A percentile compares a stretch with the other conserved stretches of the same genome.
Conservation (phyloP, 2,113 vertebrate species). For the Gymnarchus niloticus region DNA sequence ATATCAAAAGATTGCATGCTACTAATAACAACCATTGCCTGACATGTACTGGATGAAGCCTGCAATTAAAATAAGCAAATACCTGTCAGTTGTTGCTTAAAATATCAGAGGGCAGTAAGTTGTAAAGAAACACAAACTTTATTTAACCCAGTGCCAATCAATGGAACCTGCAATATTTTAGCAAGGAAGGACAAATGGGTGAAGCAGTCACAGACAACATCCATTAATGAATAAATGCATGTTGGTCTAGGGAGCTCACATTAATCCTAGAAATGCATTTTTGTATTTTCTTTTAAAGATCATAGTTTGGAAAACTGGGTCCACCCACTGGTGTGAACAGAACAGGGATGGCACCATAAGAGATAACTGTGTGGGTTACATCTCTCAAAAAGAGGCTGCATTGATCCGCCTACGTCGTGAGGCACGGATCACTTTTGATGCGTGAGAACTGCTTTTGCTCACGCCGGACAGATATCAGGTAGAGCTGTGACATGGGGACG, state of each 20-base stretch:
- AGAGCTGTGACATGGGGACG: not conserved
- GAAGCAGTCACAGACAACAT: not conserved
- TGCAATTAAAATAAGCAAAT: not conserved
- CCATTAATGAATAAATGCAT: not conserved
- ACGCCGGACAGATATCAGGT: not conserved
- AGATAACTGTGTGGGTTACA: constrained; percentile 70
- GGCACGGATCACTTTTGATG: constrained; percentile 52
- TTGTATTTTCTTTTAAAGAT: constrained; percentile 65
- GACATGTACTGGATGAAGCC: not conserved
- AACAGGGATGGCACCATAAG: constrained; percentile 54
- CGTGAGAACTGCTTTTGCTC: not conserved
- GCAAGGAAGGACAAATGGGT: not conserved
- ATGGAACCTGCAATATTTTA: constrained; percentile 44
- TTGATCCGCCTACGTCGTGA: constrained; percentile 67
- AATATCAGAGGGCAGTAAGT: not conserved
- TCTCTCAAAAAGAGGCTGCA: constrained; percentile 58
- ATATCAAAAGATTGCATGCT: not conserved
- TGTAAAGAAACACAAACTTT: not conserved
- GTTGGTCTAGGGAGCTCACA: not conserved
- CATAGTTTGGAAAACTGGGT: constrained; percentile 65
- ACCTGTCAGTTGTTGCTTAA: not conserved
- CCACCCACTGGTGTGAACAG: constrained; percentile 61
- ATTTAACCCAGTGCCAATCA: constrained; percentile 43
- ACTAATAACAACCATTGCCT: not conserved
- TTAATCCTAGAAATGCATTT: constrained; percentile 42